Evolutionary conservation across 2,113 vertebrate species (phyloP), one percentile per base, ranked within the genome.

Genomic region (Oncorhynchus clarkii): DNA sequence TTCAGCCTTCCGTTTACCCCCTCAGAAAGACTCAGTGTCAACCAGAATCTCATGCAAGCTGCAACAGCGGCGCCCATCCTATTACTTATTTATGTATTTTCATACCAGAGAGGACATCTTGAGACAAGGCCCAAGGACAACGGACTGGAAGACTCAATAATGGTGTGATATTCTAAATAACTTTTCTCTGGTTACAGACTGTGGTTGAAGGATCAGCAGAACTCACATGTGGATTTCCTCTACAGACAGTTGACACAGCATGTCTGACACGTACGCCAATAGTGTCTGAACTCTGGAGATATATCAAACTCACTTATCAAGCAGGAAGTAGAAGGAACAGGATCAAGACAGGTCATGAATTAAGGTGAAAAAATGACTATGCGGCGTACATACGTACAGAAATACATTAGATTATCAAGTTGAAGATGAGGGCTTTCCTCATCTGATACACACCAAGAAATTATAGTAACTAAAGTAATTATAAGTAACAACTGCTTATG

Each of bases 1-100:
- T 80, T 77, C 67, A 74, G 76, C 83, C 78, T 82, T 76, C 71
- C 60, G 76, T 74, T 49, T 67, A 51, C 45, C 62, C 80, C 72
- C 65, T 49, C 60, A 48, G 67, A 72, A 78, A 27, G 26, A 39
- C 13, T 57, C 70, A 49, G 48, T 29, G 20, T 75, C 75, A 78
- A 49, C 13, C 20, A 51, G 34, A 72, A 73, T 27, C 39, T 78
- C 65, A 72, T 76, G 65, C 1, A 5, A 69, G 57, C 48, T 34
- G n/a, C 45, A 72, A 67, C 64, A 74, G 60, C 62, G n/a, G 48
- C 67, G 11, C 71, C 49, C 70, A 51, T 39, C 31, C 49, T 2
- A 45, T 27, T 48, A 71, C 67, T 70, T 20, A 1, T 24, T 13
- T 70, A 13, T 51, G 59, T 49, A 67, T 60, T 76, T 51, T 73